These are phyloP conservation scores for Ooceraea biroi DNA, from an alignment of 1,140 invertebrate genomes.

Conservation along the genomic window DNA sequence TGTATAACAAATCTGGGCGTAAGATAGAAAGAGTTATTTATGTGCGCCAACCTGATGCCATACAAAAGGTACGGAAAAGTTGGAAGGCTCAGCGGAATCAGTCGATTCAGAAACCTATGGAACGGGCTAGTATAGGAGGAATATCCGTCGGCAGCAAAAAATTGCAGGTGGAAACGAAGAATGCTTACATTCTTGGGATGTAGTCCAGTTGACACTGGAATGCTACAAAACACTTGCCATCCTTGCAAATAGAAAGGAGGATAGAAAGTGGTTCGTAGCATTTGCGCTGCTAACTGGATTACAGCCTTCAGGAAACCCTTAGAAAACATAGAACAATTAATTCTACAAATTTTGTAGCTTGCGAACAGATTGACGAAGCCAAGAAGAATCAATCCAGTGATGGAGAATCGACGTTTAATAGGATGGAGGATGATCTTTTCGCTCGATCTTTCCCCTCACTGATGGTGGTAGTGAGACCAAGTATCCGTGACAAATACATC, in stretches of 20 bases:
- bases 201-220: too few relatives aligned
- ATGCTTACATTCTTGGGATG: neutral
- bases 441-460: conserved; percentile 94
- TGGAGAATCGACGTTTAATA: conserved; percentile 91
- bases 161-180: conserved; percentile 76
- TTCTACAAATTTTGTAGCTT: conserved; percentile 76
- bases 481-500: conserved; percentile 90
- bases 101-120: conserved; percentile 86
- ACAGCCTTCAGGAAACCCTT: too few relatives aligned
- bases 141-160: conserved; percentile 87
- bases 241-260: too few relatives aligned
- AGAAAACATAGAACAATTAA: too few relatives aligned
- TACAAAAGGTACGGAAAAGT: conserved; percentile 80
- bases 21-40: conserved; percentile 75
- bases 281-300: too few relatives aligned
- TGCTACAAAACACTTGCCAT: too few relatives aligned
- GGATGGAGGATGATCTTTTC: conserved; percentile 91
- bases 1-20: conserved; percentile 71
- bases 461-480: conserved; percentile 92
- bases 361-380: conserved; percentile 83
- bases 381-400: conserved; percentile 88
- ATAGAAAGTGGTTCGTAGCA: too few relatives aligned
- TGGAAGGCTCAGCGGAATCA: conserved; percentile 52
- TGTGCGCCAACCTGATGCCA: conserved; percentile 78
- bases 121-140: conserved; percentile 90